Base-by-base conservation (phyloP, 1,140 invertebrate species). In the Lamellibrachia luymesi region DNA sequence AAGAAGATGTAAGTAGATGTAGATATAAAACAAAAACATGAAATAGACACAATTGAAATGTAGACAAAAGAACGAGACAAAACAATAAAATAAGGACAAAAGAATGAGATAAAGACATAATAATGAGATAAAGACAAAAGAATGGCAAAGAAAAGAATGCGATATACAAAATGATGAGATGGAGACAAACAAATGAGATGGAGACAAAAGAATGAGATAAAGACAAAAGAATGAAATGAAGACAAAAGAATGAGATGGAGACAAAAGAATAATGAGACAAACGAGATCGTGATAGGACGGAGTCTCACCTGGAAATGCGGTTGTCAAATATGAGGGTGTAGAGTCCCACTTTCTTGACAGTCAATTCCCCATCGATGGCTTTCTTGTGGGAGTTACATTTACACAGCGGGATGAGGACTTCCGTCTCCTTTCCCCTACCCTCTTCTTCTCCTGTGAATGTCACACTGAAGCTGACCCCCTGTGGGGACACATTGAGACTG, bases 271-370 rank as follows among this genome's bases (percentile, higher is more conserved):
- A 80, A 80, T 80, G 64, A 80, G 0, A 80, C 64, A 80, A 80
- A 80, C 64, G 64, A 80, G 64, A 80, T 17, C 1, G 25, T 17
- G 17, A 22, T 22, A 80, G 64, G 13, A 80, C 1, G 17, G 52
- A 17, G 64, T 22, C 64, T 91, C 50, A 96, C 96, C 94, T 96
- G 5, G 96, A 96, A 92, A 95, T 95, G 27, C 94, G 95, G 94
- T 96, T 96, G 92, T 96, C 95, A 94, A 96, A 96, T 7, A 95
- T 56, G 4, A 96, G 94, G n/a, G 95, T 95, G 93, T 96, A 96
- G 25, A 96, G 93, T 25, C 96, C 96, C 0, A 94, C 64, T 93
- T 95, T 93, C 94, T 95, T 95, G 50, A 95, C 95, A 0, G 94
- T 95, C 25, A 96, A 94, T 89, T 96, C 95, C 10, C 96, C 96